Percentiles rank a stretch among this genome's conserved stretches.
These are phyloP conservation scores for Peromyscus polionotus DNA, from an alignment of 2,113 vertebrate genomes.

Conservation along the genomic window DNA sequence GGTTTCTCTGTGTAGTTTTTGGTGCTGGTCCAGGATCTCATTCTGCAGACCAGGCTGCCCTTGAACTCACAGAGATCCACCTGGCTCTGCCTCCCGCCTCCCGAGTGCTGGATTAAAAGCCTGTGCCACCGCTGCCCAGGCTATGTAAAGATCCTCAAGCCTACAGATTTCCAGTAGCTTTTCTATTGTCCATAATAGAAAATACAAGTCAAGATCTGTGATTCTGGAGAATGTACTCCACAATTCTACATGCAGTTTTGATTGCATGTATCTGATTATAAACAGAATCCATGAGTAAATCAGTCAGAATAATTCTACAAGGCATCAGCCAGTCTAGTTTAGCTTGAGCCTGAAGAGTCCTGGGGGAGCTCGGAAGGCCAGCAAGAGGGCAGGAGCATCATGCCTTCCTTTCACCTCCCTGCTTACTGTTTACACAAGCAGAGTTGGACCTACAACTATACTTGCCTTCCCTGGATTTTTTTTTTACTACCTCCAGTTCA, in stretches of 20 bases:
- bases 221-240: not conserved
- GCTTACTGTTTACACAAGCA: not conserved
- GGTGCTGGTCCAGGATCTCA: too few relatives aligned
- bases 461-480: not conserved
- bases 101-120: too few relatives aligned
- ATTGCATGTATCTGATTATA: not conserved
- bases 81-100: too few relatives aligned
- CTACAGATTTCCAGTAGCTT: not conserved
- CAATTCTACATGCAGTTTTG: not conserved
- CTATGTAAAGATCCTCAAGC: not conserved
- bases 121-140: too few relatives aligned
- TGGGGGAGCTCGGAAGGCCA: not conserved
- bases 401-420: not conserved
- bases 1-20: too few relatives aligned
- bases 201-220: not conserved
- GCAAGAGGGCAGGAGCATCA: not conserved
- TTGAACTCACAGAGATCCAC: too few relatives aligned
- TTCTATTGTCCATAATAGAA: not conserved
- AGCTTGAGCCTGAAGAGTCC: not conserved
- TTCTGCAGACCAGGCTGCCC: too few relatives aligned
- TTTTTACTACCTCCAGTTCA: not conserved
- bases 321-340: not conserved
- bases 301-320: not conserved
- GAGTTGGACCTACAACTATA: not conserved
- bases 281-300: not conserved